Evolutionary conservation across 1,140 invertebrate genomes (phyloP), one percentile per base, ranked within the genome.

Genomic region (Brachystomella parvula): DNA sequence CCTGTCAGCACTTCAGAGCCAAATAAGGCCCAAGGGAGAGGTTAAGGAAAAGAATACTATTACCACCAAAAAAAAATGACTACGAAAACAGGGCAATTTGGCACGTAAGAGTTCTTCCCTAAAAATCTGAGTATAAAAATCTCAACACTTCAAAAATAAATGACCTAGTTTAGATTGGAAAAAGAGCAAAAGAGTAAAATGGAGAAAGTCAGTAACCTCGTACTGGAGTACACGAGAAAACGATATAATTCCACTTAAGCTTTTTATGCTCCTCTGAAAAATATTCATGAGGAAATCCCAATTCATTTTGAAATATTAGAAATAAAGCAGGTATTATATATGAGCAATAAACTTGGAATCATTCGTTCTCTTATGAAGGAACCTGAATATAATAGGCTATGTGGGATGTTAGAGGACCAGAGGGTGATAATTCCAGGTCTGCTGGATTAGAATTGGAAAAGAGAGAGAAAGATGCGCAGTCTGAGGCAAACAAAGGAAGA

Each of bases 71-170:
- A 44, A 67, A 64, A 67, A 67, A 71, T 71, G 65, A 67, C 63
- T 65, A 33, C 29, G 63, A 71, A 71, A 67, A 67, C 63, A 64
- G 68, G 68, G 24, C 65, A 70, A 69, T 62, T 69, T 64, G 33
- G 31, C 29, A 39, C 35, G 6, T 39, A 39, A 39, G 35, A 39
- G 19, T 39, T 6, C 35, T 39, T 39, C 35, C 6, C 35, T 39
- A 9, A 39, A 39, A 39, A 39, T 39, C 35, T 39, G n/a, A n/a
- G n/a, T 39, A 6, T 39, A 19, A 19, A 39, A 39, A 39, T 9
- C 35, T 39, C 35, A 39, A 19, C 35, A 39, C 19, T n/a, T n/a
- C n/a, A n/a, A n/a, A n/a, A n/a, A n/a, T n/a, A n/a, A n/a, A n/a
- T n/a, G n/a, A n/a, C n/a, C n/a, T n/a, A n/a, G n/a, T n/a, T n/a